A percentile compares a stretch with the other conserved stretches of the same genome.
These are phyloP conservation scores for Cyrtorhinus lividipennis DNA, from an alignment of 1,140 invertebrate genomes.

Conservation along the genomic window DNA sequence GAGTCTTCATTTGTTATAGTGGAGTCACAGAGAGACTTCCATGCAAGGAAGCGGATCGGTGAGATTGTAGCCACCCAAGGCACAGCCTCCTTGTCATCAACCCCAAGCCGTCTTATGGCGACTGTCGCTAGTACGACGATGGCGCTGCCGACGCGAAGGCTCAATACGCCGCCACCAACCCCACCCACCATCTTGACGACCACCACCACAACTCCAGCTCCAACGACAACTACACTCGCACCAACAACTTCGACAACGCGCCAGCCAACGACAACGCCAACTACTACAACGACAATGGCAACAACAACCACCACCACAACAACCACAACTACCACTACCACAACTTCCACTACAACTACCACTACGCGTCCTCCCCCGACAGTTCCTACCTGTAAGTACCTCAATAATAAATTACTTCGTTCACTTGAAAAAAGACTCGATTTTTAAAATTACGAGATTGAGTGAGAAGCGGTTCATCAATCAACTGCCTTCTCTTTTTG, in stretches of 20 bases:
- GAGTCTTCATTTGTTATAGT: conserved; percentile 38
- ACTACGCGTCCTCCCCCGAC: conserved; percentile 33
- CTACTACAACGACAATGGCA: conserved; percentile 25
- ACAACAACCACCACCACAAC: conserved; percentile 18
- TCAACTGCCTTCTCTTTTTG: too few species aligned
- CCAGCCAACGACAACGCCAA: conserved; percentile 26
- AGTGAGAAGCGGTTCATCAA: too few species aligned
- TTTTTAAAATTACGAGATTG: too few species aligned
- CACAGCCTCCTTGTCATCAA: conserved; percentile 14
- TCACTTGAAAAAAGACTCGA: not conserved
- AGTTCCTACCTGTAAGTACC: not conserved
- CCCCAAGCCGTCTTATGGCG: conserved; percentile 16
- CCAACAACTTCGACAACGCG: conserved; percentile 15
- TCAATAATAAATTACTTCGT: too few species aligned
- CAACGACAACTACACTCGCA: conserved; percentile 28
- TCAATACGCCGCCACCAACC: conserved; percentile 6
- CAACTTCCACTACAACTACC: conserved; percentile 36
- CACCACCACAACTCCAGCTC: conserved; percentile 21
- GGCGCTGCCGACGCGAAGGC: conserved; percentile 19
- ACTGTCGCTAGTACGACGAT: conserved; percentile 18
- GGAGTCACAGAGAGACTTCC: conserved; percentile 76
- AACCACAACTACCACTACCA: conserved; percentile 28
- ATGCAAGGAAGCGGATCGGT: conserved; percentile 45
- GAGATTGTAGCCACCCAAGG: conserved; percentile 27
- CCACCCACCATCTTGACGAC: conserved; percentile 22